Base-by-base conservation (phyloP, 2,888 invertebrate genomes). In the Euproctis similis region DNA sequence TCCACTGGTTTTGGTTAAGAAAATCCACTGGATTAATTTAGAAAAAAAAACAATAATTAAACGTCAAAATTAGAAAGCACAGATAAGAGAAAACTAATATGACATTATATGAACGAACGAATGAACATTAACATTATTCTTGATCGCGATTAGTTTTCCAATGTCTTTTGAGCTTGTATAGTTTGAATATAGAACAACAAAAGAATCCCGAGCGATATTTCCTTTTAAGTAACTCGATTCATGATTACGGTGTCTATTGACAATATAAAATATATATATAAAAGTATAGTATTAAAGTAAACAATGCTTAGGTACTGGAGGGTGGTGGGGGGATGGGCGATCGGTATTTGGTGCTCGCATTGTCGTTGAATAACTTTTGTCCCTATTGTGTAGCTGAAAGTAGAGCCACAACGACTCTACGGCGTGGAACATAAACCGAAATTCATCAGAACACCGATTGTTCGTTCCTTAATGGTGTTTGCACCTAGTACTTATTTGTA, bases 351-450 rank as follows among this genome's bases (percentile, higher is more conserved):
- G 84, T 78, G 80, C 74, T 78, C 80, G 82, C 77, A 84, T 82
- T 85, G 85, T 85, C 78, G 81, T 76, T 74, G 81, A 80, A 81
- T 82, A 85, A 85, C 85, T 85, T 85, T 85, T 85, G 85, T 85
- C 80, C 84, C 85, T 77, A 84, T 85, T 85, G 82, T 84, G 78
- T 76, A 49, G 73, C 71, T 72, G 76, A 76, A 82, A 82, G 77
- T 74, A 77, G 70, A 76, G 71, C 76, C 80, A 80, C 84, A 81
- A 85, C 82, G 84, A 81, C 75, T 75, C 66, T 54, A 58, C 68
- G 63, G 69, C 64, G 74, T 63, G 69, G 78, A 75, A 77, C 77
- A 73, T 80, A 78, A 82, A 81, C 81, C 76, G 77, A 82, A 82
- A 82, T 81, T 82, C 81, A 82, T 80, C 84, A 82, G 74, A 59